A percentile compares a stretch with the other conserved stretches of the same genome.
Evolutionary conservation across 23 tunicate genomes (phyloP).

Genomic region (Diplosoma virens): DNA sequence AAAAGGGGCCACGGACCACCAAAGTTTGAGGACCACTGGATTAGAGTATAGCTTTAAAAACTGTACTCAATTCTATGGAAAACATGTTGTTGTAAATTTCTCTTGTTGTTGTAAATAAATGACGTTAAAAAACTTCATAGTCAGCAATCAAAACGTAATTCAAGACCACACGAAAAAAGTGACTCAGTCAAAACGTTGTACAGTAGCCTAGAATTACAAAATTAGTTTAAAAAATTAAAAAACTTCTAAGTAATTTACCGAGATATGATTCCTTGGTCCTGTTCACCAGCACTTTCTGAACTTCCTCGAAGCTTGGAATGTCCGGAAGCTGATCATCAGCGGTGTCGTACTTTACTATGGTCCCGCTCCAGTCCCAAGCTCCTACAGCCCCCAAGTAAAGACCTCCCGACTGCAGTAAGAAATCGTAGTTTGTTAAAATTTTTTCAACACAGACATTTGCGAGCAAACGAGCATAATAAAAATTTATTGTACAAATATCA

Average conservation of each 20-base stretch:
- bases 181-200: no score
- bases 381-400: conserved; percentile 80
- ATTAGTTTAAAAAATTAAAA: no score
- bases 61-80: no score
- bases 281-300: conserved; percentile 58
- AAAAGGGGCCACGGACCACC: no score
- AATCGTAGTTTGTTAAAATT: neutral
- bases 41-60: no score
- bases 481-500: neutral
- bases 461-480: neutral
- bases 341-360: conserved; percentile 67
- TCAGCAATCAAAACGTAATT: no score
- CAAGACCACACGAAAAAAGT: no score
- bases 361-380: conserved; percentile 92
- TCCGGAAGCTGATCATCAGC: conserved; percentile 52
- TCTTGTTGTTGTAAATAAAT: no score
- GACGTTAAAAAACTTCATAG: no score
- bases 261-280: conserved; percentile 80
- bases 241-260: conserved; percentile 35
- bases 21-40: no score
- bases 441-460: neutral
- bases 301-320: conserved; percentile 61
- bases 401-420: conserved; percentile 41
- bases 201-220: no score
- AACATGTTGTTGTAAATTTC: no score